A percentile compares a stretch with the other conserved stretches of the same genome.
These are phyloP conservation scores for Caerostris extrusa DNA, from an alignment of 1,140 invertebrate genomes.

Conservation along the genomic window DNA sequence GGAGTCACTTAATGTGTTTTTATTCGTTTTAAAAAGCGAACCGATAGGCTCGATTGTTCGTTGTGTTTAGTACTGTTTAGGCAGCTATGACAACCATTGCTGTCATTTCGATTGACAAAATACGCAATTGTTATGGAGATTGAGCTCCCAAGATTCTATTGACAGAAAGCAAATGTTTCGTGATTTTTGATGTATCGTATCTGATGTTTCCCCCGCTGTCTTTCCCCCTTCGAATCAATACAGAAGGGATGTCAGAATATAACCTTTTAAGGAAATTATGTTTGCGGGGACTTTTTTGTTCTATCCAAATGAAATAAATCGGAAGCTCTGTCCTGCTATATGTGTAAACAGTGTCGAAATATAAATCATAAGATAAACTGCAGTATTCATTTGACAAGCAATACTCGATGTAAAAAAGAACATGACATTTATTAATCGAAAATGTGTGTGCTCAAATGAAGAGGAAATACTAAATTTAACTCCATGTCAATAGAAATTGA, in stretches of 20 bases:
- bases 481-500: neutral
- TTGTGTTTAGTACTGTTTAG: slow-evolving; percentile 22
- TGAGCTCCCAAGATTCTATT: slow-evolving; percentile 33
- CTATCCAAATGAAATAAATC: slow-evolving; percentile 32
- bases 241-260: neutral
- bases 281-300: slow-evolving; percentile 10
- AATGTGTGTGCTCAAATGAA: slow-evolving; percentile 1
- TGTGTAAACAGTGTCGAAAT: neutral
- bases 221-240: neutral
- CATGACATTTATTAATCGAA: neutral
- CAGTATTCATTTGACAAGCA: neutral
- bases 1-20: slow-evolving; percentile 34
- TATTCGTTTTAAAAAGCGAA: slow-evolving; percentile 11
- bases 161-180: slow-evolving; percentile 33
- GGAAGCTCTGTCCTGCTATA: neutral
- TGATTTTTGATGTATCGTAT: slow-evolving; percentile 55
- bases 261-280: slow-evolving; percentile 59
- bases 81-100: slow-evolving; percentile 59
- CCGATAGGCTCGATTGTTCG: neutral
- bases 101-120: slow-evolving; percentile 64
- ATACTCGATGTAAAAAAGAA: neutral
- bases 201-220: slow-evolving; percentile 5
- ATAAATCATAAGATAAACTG: neutral
- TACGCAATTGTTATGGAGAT: slow-evolving; percentile 41
- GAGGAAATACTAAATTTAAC: neutral